Evolutionary conservation across 2,113 vertebrate species (phyloP).

Genomic region (Martes martes): DNA sequence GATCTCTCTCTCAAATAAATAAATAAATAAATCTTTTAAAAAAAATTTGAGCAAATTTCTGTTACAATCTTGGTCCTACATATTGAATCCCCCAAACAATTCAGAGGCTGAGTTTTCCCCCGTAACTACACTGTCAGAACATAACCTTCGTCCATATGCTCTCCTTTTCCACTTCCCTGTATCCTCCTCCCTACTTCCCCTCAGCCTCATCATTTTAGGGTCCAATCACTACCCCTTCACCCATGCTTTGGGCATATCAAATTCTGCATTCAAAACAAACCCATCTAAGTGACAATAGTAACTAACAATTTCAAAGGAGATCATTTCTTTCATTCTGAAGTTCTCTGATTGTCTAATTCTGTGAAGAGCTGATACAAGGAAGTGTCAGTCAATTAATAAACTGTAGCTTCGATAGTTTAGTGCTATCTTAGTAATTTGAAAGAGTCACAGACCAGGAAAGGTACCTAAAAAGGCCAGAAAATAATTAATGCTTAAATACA

Average conservation of each 20-base stretch:
- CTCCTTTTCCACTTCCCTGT: not conserved
- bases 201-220: not conserved
- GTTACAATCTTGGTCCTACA: not conserved
- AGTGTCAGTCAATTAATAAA: not conserved
- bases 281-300: not conserved
- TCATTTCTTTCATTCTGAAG: not conserved
- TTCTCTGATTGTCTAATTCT: not conserved
- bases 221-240: too few species aligned
- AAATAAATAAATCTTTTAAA: not conserved
- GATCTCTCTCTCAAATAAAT: not conserved
- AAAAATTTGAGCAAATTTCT: not conserved
- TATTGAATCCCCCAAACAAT: not conserved
- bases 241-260: not conserved
- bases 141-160: not conserved
- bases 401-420: not conserved
- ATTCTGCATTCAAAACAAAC: not conserved
- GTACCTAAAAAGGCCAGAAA: not conserved
- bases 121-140: not conserved
- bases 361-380: conserved; percentile 6
- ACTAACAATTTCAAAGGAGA: not conserved
- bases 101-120: not conserved
- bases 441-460: conserved; percentile 3
- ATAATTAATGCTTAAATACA: not conserved
- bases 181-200: not conserved
- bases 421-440: not conserved